Evolutionary conservation across 2,797 vertebrate genomes (phyloP), one percentile per base, ranked within the genome.

Genomic region (Gobionotothen gibberifrons): DNA sequence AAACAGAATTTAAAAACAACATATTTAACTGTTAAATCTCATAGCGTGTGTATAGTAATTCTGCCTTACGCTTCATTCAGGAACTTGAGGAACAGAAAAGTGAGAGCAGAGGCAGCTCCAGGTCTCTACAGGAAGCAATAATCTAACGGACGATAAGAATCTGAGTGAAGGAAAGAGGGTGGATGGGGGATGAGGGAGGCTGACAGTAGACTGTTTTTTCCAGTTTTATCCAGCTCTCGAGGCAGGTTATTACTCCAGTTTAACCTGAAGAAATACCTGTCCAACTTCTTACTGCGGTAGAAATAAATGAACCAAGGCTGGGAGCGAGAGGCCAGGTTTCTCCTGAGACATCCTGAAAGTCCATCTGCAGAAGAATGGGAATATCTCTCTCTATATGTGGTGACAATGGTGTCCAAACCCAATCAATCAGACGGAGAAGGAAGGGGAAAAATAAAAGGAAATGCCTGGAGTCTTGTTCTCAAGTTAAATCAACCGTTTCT

Each of bases 71-170:
- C 67, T 82, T 75, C 62, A 74, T 82, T 78, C 74, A 70, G 76
- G 61, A 85, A 67, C 74, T 85, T 2, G 19, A 72, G 75, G 66
- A 84, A 64, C 56, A 85, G 81, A 69, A 89, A 85, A 77, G 70
- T 61, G 76, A 85, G 81, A 82, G 86, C 74, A 68, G 76, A 85
- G 74, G 78, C 82, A 79, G 81, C 85, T 82, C 83, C 83, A 79
- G 86, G 86, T 88, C 82, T 88, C 83, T 86, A 63, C 88, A 89
- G 91, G 90, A 92, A 93, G 89, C 85, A 93, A 91, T 92, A 92
- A 92, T 85, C 85, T 78, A 74, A 72, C 81, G 52, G 79, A 52
- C 10, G 91, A 92, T 90, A 93, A 91, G 64, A 77, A 92, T 90
- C 88, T 84, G 81, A 87, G 85, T 69, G 69, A 80, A 85, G 78